phyloP scores from a whole-genome alignment of 1,140 invertebrate genomes.

The Atta cephalotes region DNA sequence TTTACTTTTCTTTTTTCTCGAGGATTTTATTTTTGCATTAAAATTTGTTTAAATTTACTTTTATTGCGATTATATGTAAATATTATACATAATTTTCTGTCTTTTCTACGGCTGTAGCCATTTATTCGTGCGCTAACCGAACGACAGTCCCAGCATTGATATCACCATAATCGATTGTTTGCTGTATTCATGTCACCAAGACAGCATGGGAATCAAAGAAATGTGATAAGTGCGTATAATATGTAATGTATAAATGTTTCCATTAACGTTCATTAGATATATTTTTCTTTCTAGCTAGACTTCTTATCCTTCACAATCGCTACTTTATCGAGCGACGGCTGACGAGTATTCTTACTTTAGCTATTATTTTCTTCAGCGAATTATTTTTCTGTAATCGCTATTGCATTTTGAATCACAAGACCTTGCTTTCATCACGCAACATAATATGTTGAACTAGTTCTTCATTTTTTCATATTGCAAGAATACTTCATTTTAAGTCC shows the following conservation, averaged over 20 bases:
- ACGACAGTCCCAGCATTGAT: slow-evolving; percentile 61
- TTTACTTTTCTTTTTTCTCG: neutral
- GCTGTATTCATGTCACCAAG: slow-evolving; percentile 1
- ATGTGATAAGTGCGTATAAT: neutral
- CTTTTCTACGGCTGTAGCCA: neutral
- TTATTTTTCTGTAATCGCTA: slow-evolving; percentile 68
- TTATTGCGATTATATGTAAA: neutral
- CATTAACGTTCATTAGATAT: slow-evolving; percentile 15
- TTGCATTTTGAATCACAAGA: slow-evolving; percentile 56
- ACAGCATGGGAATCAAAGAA: neutral
- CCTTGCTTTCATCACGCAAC: slow-evolving; percentile 63
- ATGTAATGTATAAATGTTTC: neutral
- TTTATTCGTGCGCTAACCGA: neutral
- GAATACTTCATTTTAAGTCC: slow-evolving; percentile 34
- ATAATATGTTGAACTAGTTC: slow-evolving; percentile 47
- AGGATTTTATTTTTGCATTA: neutral
- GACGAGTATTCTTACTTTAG: neutral
- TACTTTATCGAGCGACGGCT: slow-evolving; percentile 5
- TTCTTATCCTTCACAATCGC: slow-evolving; percentile 21
- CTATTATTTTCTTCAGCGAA: slow-evolving; percentile 33
- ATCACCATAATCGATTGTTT: slow-evolving; percentile 62
- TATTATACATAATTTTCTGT: neutral
- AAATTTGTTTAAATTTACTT: neutral
- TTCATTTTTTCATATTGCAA: slow-evolving; percentile 72
- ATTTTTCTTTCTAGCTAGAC: slow-evolving; percentile 8